Base-by-base conservation (phyloP, 2,888 invertebrate species). In the Chalcosyrphus nemorum region DNA sequence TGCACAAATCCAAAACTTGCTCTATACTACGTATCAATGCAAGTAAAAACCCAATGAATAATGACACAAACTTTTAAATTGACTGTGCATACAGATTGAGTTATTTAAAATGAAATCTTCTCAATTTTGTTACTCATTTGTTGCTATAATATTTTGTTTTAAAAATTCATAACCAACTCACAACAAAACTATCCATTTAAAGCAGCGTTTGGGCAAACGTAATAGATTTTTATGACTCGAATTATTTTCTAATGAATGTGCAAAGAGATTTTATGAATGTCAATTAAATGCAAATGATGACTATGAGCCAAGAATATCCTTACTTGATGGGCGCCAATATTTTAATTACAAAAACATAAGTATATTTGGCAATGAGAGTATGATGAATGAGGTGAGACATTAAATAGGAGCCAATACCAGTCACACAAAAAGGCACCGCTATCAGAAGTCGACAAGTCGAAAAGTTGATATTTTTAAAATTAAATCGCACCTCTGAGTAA, bases 251-350 rank as follows among this genome's bases (percentile, higher is more conserved):
- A 11, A 59, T 59, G 47, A 59, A 24, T 32, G 6, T 9, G 29
- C 32, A 6, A 43, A 43, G 52, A 2, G 15, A 15, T 38, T 24
- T 50, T 76, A 43, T 59, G 76, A 41, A 76, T 76, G 32, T 19
- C 50, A 76, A 76, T 66, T 21, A 59, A 59, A 32, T 59, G 41
- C 15, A 43, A 32, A 52, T 52, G 59, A 24, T 38, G 11, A 17
- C 13, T n/a, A 9, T 13, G 3, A 68, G 17, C 43, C 3, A 3
- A n/a, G 50, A 50, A 9, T 63, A 66, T 50, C 50, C 50, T 57
- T 50, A 45, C 45, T 57, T 13, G 54, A 70, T 41, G 35, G 77
- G 70, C 77, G 68, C 61, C 61, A 35, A 61, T n/a, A n/a, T n/a
- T 45, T 52, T n/a, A 19, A 61, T 54, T 35, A 13, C n/a, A 59